phyloP scores from a whole-genome alignment of 2,888 invertebrate species.

The Megamerina dolium region DNA sequence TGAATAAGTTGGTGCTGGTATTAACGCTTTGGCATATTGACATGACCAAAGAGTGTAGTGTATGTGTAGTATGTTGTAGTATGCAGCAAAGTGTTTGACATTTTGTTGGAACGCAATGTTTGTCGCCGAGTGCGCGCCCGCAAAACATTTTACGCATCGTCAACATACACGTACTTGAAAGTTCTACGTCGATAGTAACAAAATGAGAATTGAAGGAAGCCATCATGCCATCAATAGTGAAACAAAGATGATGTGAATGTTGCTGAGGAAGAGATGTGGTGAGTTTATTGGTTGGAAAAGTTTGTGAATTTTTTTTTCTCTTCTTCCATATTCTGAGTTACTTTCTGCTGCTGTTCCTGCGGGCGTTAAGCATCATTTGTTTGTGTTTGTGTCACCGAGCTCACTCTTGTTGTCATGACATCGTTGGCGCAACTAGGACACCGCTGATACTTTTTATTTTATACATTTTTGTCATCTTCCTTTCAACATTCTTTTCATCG shows the following conservation, averaged over 20 bases:
- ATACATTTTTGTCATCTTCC: background rate
- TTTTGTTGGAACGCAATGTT: constrained; percentile 10
- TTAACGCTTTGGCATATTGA: too few relatives aligned
- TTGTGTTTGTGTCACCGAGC: background rate
- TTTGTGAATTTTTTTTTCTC: constrained; percentile 1
- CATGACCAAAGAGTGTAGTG: constrained; percentile 17
- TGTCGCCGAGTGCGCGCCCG: background rate
- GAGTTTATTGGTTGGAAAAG: constrained; percentile 1
- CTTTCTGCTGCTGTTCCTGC: background rate
- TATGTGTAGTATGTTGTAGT: background rate
- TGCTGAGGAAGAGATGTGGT: background rate
- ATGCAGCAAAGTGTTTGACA: constrained; percentile 9
- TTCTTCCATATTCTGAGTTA: too few relatives aligned
- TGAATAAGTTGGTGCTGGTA: too few relatives aligned
- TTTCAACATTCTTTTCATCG: background rate
- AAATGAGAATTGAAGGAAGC: background rate
- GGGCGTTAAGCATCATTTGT: background rate
- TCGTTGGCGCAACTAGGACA: background rate
- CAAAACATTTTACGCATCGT: background rate
- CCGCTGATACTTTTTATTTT: background rate
- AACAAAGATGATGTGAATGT: background rate
- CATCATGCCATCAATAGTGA: background rate
- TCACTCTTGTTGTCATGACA: background rate
- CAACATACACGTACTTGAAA: background rate
- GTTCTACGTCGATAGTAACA: background rate